Conservation (phyloP, 2,797 vertebrate species). For the Esox lucius region DNA sequence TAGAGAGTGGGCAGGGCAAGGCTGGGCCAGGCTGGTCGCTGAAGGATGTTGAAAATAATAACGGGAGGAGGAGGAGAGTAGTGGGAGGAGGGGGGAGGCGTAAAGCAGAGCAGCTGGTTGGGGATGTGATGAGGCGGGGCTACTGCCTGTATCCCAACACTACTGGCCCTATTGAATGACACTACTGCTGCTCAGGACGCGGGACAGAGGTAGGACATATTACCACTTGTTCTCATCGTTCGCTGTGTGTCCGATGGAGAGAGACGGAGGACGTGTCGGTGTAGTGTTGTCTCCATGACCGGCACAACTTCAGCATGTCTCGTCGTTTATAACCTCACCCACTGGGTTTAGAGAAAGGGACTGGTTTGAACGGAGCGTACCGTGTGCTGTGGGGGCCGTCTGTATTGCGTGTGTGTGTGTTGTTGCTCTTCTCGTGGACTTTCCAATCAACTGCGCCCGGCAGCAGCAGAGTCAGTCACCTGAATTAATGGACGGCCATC, state of each 20-base stretch:
- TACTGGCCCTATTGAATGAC: constrained; percentile 42
- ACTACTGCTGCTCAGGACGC: constrained; percentile 29
- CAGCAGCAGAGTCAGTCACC: neutral
- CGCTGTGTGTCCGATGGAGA: neutral
- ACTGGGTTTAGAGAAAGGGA: neutral
- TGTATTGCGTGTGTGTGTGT: constrained; percentile 20
- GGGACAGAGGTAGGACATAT: constrained; percentile 62
- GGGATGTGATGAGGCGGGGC: neutral
- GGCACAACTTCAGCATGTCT: neutral
- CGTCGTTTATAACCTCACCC: neutral
- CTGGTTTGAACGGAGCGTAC: neutral
- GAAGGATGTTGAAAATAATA: constrained; percentile 50
- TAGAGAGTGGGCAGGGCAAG: constrained; percentile 47
- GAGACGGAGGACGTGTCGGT: neutral
- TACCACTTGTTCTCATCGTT: neutral
- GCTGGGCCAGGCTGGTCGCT: constrained; percentile 26
- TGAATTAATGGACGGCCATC: neutral
- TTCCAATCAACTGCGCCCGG: neutral
- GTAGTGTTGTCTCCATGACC: neutral
- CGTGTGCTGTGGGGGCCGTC: neutral
- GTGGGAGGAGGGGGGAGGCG: constrained; percentile 13
- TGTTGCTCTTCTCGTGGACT: neutral
- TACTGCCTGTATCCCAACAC: constrained; percentile 41
- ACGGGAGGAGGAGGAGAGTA: constrained; percentile 38
- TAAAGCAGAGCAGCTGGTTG: neutral